These are phyloP conservation scores for Porites lutea DNA, from an alignment of 64 coral and sea anemone genomes.

Conservation along the genomic window DNA sequence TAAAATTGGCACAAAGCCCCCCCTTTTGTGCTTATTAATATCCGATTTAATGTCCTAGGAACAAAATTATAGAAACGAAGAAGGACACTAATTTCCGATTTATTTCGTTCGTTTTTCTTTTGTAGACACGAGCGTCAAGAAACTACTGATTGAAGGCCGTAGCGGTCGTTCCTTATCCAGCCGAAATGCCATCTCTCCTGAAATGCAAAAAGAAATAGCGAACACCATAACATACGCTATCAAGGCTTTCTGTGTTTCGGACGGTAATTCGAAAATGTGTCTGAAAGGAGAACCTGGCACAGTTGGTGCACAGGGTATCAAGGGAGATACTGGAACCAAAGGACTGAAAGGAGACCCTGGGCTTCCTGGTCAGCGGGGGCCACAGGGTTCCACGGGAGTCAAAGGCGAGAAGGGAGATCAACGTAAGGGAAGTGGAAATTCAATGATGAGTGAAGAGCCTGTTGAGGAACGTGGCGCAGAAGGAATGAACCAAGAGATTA, in stretches of 20 bases:
- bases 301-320: constrained; percentile 1
- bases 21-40: no score
- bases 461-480: not conserved
- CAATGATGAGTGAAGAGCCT: not conserved
- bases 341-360: constrained; percentile 9
- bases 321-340: constrained; percentile 19
- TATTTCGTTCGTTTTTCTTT: not conserved
- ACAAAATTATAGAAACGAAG: no score
- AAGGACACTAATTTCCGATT: no score
- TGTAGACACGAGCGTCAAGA: not conserved
- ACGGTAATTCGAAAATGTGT: constrained; percentile 10
- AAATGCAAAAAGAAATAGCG: constrained; percentile 39
- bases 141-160: not conserved
- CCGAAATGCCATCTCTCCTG: constrained; percentile 9
- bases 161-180: not conserved
- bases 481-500: not conserved
- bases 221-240: constrained; percentile 42
- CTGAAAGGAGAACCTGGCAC: constrained; percentile 35
- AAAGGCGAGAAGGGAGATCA: constrained; percentile 54
- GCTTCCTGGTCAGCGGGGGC: not conserved
- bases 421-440: not conserved
- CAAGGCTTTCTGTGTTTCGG: constrained; percentile 23
- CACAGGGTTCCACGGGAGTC: constrained; percentile 6
- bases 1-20: no score
- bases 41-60: no score